Percentiles rank a stretch among this genome's conserved stretches.
Conservation (phyloP, 2,797 vertebrate genomes). For the Pipistrellus kuhlii region DNA sequence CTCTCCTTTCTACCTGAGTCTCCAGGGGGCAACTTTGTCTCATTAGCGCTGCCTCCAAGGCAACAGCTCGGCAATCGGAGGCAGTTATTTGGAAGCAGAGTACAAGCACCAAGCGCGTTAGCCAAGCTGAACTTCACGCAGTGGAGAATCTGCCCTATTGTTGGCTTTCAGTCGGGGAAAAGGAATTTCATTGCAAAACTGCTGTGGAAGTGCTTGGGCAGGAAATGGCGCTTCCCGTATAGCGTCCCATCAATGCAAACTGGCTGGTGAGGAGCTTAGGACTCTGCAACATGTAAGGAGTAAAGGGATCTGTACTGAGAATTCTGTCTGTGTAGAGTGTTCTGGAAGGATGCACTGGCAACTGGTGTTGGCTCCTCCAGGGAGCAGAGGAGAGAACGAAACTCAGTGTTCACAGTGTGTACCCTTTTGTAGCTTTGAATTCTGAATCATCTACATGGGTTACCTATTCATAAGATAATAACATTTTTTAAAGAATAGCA, state of each 20-base stretch:
- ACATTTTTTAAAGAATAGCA: neutral
- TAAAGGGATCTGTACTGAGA: conserved; percentile 22
- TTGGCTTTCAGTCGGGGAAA: conserved; percentile 60
- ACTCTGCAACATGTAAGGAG: neutral
- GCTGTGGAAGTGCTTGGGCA: conserved; percentile 37
- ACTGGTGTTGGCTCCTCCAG: neutral
- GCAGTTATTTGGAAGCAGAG: conserved; percentile 27
- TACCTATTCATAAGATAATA: neutral
- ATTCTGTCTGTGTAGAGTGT: neutral
- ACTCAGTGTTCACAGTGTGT: neutral
- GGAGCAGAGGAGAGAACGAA: neutral
- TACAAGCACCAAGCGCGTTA: neutral
- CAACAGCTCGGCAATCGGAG: conserved; percentile 1
- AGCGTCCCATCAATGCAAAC: neutral
- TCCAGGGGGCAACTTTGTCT: conserved; percentile 36
- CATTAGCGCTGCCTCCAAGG: neutral
- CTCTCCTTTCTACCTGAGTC: conserved; percentile 20
- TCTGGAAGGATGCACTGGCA: neutral
- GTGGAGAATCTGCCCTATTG: conserved; percentile 61
- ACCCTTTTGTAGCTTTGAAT: neutral
- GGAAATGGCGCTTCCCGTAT: neutral
- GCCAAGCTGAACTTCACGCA: conserved; percentile 51
- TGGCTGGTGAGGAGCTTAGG: neutral
- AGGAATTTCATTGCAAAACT: conserved; percentile 63
- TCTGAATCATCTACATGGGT: neutral